Base-by-base conservation (phyloP, 2,113 vertebrate species). In the Pachyramphus minor region DNA sequence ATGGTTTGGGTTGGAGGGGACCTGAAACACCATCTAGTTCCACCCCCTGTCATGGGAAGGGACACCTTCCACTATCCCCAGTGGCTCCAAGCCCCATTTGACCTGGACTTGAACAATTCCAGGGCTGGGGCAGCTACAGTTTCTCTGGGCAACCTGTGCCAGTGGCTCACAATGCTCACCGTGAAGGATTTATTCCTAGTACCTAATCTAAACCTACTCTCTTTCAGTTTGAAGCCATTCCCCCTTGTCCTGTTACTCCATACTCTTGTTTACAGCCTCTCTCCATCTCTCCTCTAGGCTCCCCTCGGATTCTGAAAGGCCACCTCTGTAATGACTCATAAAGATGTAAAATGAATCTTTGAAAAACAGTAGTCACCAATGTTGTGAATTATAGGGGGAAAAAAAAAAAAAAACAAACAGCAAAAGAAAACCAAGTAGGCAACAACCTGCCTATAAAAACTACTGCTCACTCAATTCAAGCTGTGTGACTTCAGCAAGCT, bases 51-150 rank as follows among this genome's bases (percentile, higher is more conserved):
- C 25, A 8, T 8, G 17, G 0, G 0, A 17, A 64, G 35, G 3
- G 5, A 33, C 21, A 42, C 0, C 8, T 80, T 19, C 14, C 31
- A 5, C 22, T 44, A 2, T 2, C 6, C 31, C 58, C 66, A 6
- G 11, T 2, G 68, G 8, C 7, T 75, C 7, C 53, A 75, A 89
- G 13, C 3, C 23, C 5, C 0, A 0, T 52, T 14, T 14, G 44
- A 0, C 10, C 12, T 20, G 7, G 8, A 8, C 8, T 47, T 53
- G 30, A 4, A 47, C 30, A 31, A 9, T 89, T 8, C 24, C 47
- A 76, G 62, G 3, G 20, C 12, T 22, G 20, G 7, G 11, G 13
- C 8, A 82, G 21, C 16, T 53, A 27, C 53, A 75, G 39, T 37
- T 59, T 45, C 39, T 33, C 20, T 68, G 53, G 6, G 9, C 3